Evolutionary conservation across 2,113 vertebrate genomes (phyloP).

Genomic region (Loxodonta africana): DNA sequence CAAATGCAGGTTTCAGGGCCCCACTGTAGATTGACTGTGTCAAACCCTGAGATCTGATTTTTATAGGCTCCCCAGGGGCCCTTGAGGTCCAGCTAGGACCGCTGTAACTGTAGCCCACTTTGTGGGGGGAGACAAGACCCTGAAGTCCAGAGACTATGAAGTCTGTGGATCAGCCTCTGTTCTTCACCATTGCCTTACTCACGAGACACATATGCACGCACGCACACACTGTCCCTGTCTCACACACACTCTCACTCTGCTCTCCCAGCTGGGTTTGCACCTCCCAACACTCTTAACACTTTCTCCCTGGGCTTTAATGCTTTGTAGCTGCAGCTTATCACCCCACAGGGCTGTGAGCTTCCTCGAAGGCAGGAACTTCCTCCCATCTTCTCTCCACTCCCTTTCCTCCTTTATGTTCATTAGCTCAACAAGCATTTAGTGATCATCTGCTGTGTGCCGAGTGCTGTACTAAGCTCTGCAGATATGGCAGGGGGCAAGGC

Average conservation of each 20-base stretch:
- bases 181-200: neutral
- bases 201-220: neutral
- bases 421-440: slow-evolving; percentile 23
- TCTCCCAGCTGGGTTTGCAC: neutral
- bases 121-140: neutral
- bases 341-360: slow-evolving; percentile 57
- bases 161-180: neutral
- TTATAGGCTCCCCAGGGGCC: neutral
- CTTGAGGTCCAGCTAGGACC: slow-evolving; percentile 4
- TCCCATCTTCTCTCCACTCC: slow-evolving; percentile 14
- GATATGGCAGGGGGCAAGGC: neutral
- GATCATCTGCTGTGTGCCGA: neutral
- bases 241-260: neutral
- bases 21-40: neutral
- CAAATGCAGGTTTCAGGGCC: neutral
- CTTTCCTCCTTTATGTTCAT: slow-evolving; percentile 61
- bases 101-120: neutral
- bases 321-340: slow-evolving; percentile 65
- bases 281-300: neutral
- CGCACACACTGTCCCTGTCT: neutral
- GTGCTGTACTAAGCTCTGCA: slow-evolving; percentile 9
- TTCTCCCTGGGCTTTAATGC: neutral
- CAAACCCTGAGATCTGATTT: slow-evolving; percentile 37
- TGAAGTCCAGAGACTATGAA: neutral
- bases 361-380: slow-evolving; percentile 72